Conservation (phyloP, 2,888 invertebrate species). For the Nudaria mundana region DNA sequence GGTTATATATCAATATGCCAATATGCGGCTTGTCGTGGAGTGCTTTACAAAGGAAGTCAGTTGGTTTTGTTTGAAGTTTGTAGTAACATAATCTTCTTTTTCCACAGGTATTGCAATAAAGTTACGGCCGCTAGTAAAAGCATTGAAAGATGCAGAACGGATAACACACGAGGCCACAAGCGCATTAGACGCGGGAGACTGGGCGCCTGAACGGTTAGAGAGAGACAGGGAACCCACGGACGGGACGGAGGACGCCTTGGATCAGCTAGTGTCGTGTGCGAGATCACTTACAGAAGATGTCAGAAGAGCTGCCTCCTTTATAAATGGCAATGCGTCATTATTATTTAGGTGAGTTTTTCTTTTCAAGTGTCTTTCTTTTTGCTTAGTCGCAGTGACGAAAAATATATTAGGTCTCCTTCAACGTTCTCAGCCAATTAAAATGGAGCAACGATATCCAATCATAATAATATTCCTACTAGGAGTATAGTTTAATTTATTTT, state of each 20-base stretch:
- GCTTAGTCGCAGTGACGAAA: too few species aligned
- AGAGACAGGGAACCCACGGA: constrained; percentile 75
- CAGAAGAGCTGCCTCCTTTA: constrained; percentile 93
- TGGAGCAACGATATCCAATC: too few species aligned
- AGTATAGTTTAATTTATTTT: background rate
- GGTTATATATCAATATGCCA: too few species aligned
- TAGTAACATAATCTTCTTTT: too few species aligned
- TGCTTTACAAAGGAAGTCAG: too few species aligned
- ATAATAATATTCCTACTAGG: too few species aligned
- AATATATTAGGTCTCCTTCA: too few species aligned
- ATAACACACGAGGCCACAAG: constrained; percentile 89
- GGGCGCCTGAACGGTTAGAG: constrained; percentile 86
- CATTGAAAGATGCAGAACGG: constrained; percentile 89
- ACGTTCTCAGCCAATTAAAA: too few species aligned
- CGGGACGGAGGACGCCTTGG: constrained; percentile 89
- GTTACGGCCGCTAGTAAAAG: constrained; percentile 89
- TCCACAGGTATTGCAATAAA: constrained; percentile 83
- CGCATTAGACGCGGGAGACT: constrained; percentile 87
- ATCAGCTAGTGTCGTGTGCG: constrained; percentile 93
- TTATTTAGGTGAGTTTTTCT: constrained; percentile 83
- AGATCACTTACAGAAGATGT: constrained; percentile 94
- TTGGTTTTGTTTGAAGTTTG: too few species aligned
- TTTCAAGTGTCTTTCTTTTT: too few species aligned
- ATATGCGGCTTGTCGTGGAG: too few species aligned
- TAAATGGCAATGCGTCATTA: constrained; percentile 91